Evolutionary conservation across 1,140 invertebrate species (phyloP).

Genomic region (Acarapis woodi): DNA sequence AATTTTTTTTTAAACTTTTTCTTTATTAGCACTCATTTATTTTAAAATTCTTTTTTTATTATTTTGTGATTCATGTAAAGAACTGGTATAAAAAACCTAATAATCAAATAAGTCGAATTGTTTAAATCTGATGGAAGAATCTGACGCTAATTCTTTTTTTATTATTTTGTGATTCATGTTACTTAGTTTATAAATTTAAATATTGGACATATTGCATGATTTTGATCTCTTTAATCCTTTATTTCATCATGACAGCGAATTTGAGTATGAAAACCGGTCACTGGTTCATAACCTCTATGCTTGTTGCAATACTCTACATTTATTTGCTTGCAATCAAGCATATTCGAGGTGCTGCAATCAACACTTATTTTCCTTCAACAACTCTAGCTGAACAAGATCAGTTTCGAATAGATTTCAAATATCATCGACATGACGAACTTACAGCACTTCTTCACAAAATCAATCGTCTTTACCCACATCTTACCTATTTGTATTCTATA

Average conservation of each 20-base stretch:
- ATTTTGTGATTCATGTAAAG: too few relatives aligned
- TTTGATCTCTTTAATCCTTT: not conserved
- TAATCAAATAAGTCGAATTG: too few relatives aligned
- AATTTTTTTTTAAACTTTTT: too few relatives aligned
- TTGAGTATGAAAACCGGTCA: conserved; percentile 1
- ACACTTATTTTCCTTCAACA: not conserved
- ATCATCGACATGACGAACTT: conserved; percentile 64
- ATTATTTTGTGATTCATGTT: too few relatives aligned
- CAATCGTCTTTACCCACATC: conserved; percentile 42
- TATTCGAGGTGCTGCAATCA: conserved; percentile 5
- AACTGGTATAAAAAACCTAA: too few relatives aligned
- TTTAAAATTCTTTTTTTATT: too few relatives aligned
- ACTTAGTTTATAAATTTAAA: not conserved
- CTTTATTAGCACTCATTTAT: too few relatives aligned
- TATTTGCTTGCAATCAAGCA: conserved; percentile 5
- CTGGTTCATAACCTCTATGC: conserved; percentile 1
- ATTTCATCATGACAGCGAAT: not conserved
- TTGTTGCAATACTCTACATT: conserved; percentile 3
- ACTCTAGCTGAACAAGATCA: too few relatives aligned
- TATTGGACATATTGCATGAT: not conserved
- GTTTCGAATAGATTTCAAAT: conserved; percentile 32
- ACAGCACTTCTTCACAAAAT: conserved; percentile 47
- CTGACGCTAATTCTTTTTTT: too few relatives aligned
- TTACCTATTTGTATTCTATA: conserved; percentile 63
- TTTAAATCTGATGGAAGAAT: too few relatives aligned